Evolutionary conservation across 1,140 invertebrate species (phyloP).

Genomic region (Acyrthosiphon pisum): DNA sequence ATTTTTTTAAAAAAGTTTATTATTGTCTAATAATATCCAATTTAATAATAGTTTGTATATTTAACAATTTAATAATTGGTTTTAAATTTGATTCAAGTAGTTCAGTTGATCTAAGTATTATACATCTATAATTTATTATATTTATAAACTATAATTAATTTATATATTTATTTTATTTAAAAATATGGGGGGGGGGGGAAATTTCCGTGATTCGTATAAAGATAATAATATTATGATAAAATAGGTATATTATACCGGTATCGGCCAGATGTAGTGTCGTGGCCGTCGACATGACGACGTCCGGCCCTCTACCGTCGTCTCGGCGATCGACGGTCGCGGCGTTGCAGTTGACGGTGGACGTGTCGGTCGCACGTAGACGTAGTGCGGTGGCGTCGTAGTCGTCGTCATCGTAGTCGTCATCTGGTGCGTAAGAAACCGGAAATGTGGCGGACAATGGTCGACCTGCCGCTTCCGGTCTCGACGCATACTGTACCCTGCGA

Average conservation of each 20-base stretch:
- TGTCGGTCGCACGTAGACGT: too few relatives aligned
- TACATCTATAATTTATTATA: too few relatives aligned
- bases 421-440: neutral
- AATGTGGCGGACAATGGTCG: neutral
- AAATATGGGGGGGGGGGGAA: too few relatives aligned
- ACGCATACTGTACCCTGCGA: neutral
- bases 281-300: conserved; percentile 22
- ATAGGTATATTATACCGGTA: neutral
- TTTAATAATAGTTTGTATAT: too few relatives aligned
- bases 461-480: neutral
- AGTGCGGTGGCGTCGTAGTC: neutral
- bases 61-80: too few relatives aligned
- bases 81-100: too few relatives aligned
- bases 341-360: neutral
- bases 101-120: too few relatives aligned
- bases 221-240: neutral
- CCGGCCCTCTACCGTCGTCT: neutral
- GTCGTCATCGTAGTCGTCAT: neutral
- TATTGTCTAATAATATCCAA: too few relatives aligned
- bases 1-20: too few relatives aligned
- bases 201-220: too few relatives aligned
- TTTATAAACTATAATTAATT: too few relatives aligned
- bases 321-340: neutral
- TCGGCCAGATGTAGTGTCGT: neutral
- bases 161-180: too few relatives aligned